These are phyloP conservation scores for Baryphthengus martii DNA, from an alignment of 2,113 vertebrate genomes.

Conservation along the genomic window DNA sequence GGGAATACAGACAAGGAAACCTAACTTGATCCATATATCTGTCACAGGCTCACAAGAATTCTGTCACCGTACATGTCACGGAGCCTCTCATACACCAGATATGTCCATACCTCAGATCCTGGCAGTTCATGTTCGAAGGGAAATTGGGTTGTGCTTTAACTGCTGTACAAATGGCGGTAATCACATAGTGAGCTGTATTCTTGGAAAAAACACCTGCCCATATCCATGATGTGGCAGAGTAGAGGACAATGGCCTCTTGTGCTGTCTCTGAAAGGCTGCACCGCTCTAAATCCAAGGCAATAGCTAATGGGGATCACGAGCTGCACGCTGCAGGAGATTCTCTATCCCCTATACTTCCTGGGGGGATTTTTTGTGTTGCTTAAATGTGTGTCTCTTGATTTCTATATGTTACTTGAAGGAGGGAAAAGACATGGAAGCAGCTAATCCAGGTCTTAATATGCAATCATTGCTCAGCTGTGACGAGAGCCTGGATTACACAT, in stretches of 20 bases:
- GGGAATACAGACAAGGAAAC: not conserved
- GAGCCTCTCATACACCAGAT: too few relatives aligned
- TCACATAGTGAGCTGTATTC: not conserved
- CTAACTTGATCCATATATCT: not conserved
- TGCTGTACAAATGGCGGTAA: not conserved
- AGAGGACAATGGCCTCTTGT: not conserved
- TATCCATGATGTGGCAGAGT: not conserved
- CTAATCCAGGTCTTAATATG: not conserved
- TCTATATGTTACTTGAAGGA: not conserved
- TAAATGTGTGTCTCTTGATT: not conserved
- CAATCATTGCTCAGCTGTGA: not conserved
- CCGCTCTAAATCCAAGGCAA: not conserved
- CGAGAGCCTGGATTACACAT: not conserved
- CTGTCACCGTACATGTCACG: accelerated
- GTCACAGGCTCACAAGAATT: not conserved
- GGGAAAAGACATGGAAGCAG: not conserved
- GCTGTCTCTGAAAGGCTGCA: not conserved
- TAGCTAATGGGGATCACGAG: not conserved
- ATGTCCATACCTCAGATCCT: not conserved
- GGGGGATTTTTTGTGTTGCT: not conserved
- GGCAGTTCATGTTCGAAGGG: not conserved
- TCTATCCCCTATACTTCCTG: not conserved
- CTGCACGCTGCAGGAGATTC: not conserved
- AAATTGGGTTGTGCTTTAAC: not conserved
- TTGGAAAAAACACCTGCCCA: not conserved